Evolutionary conservation across 2,113 vertebrate species (phyloP), one percentile per base, ranked within the genome.

Genomic region (Xenopus tropicalis): DNA sequence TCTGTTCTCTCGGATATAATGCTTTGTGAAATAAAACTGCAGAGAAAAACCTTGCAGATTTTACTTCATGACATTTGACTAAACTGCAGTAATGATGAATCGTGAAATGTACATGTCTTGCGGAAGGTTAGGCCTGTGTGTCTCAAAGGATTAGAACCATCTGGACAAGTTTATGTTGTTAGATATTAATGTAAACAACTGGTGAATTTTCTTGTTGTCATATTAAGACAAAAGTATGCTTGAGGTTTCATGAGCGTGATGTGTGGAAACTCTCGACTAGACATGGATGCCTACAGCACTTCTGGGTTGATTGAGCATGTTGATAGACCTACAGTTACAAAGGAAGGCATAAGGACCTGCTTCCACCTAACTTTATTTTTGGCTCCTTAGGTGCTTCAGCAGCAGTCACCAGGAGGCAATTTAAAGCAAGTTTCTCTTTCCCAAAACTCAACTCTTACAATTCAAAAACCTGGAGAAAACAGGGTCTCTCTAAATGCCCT

Each of bases 351-450:
- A 58, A 74, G 37, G 44, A 64, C 61, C 61, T 65, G 51, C 20
- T 75, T 24, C 22, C 57, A 56, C 62, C 66, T 76, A 69, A 69
- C 29, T 8, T 56, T 69, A 14, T 20, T 77, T 3, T 81, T 74
- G 19, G 19, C n/a, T 62, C 80, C 80, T 43, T 80, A 95, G 93
- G 83, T 93, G 67, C 88, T 93, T 69, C 93, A 93, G 3, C 90
- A 90, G 29, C 80, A n/a, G n/a, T n/a, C 90, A 44, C 70, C 87
- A 5, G 87, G 84, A 80, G 51, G 82, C 4, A 6, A 81, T 74
- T 72, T 85, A 25, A 90, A 89, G 79, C 88, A 88, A 74, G 76
- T 84, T 29, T 81, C 83, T 0, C 54, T 83, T 70, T 63, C 85
- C 0, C 79, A 79, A 37, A 70, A 84, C 23, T 71, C 86, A 61